phyloP scores from a whole-genome alignment of 2,113 vertebrate genomes.

The Fulica atra region DNA sequence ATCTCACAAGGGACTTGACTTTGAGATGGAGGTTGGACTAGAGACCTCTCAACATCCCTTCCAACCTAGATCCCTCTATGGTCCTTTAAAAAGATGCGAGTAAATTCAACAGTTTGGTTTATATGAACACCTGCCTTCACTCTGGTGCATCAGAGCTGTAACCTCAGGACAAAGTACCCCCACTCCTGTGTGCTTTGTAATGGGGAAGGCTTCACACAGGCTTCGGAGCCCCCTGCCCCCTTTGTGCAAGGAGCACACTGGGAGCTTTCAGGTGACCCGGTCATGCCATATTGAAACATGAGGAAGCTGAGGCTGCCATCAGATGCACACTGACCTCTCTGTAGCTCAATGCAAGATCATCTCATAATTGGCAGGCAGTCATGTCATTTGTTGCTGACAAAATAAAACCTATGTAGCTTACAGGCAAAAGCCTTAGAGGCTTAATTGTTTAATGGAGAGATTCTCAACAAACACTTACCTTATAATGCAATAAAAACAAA shows the following conservation, averaged over 20 bases:
- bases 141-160: background rate
- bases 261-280: background rate
- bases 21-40: background rate
- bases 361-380: background rate
- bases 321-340: background rate
- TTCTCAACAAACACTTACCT: background rate
- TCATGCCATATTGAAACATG: background rate
- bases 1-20: background rate
- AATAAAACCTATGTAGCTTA: background rate
- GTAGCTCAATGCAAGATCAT: background rate
- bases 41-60: background rate
- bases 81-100: background rate
- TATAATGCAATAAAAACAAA: background rate
- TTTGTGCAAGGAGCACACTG: background rate
- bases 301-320: background rate
- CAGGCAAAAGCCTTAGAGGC: background rate
- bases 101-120: background rate
- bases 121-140: background rate
- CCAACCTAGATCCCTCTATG: background rate
- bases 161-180: background rate
- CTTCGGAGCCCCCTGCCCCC: accelerated
- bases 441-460: background rate
- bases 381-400: background rate
- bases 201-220: background rate
- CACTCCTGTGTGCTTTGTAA: accelerated